Conservation (phyloP, 2,888 invertebrate genomes). For the Eurytoma californica region DNA sequence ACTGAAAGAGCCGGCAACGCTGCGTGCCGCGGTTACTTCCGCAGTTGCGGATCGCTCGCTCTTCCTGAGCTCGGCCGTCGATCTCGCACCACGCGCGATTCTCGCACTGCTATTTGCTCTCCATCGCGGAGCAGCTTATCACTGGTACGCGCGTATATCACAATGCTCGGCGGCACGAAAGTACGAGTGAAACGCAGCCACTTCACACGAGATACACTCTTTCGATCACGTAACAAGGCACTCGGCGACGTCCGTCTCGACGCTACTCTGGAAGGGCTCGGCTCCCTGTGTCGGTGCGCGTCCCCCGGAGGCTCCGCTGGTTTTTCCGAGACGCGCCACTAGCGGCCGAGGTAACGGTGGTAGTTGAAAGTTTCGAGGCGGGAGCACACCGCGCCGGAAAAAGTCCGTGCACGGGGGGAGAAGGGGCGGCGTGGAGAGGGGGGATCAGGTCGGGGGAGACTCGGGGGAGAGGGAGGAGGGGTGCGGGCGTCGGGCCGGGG, state of each 20-base stretch:
- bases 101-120: background rate
- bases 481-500: background rate
- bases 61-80: background rate
- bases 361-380: constrained; percentile 40
- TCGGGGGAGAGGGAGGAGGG: background rate
- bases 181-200: no score
- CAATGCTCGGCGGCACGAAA: no score
- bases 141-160: no score
- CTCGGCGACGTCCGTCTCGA: constrained; percentile 2
- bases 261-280: background rate
- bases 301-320: background rate
- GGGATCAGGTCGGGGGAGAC: background rate
- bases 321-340: constrained; percentile 30
- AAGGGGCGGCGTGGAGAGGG: constrained; percentile 8
- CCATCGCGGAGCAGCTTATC: constrained; percentile 1
- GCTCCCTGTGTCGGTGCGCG: background rate
- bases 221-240: background rate
- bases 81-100: background rate
- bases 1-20: constrained; percentile 16
- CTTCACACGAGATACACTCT: no score
- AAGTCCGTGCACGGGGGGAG: background rate
- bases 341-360: background rate
- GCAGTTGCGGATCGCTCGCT: background rate
- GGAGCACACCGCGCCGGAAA: constrained; percentile 28
- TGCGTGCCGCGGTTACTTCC: background rate